Evolutionary conservation across 2,113 vertebrate genomes (phyloP).

Genomic region (Pristiophorus japonicus): DNA sequence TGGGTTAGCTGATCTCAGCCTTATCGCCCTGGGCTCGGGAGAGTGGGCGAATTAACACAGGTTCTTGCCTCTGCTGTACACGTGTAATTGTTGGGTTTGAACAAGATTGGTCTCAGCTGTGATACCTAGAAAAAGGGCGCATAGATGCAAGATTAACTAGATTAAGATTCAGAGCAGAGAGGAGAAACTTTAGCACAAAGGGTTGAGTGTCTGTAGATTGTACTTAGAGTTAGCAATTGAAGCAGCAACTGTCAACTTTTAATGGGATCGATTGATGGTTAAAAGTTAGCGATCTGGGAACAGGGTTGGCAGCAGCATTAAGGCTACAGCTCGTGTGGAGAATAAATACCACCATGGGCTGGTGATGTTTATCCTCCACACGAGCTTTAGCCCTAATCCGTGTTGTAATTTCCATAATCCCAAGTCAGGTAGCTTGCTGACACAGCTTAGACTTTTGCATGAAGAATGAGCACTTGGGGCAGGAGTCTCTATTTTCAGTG

Average conservation of each 20-base stretch:
- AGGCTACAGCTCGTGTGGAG: neutral
- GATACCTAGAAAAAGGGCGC: too few species aligned
- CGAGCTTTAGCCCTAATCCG: too few species aligned
- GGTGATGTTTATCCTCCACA: too few species aligned
- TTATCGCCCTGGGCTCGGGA: too few species aligned
- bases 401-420: neutral
- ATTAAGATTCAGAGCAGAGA: too few species aligned
- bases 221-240: neutral
- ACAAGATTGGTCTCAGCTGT: constrained; percentile 36
- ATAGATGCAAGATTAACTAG: too few species aligned
- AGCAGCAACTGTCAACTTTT: constrained; percentile 39
- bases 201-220: neutral
- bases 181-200: neutral
- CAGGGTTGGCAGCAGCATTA: too few species aligned
- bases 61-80: constrained; percentile 38
- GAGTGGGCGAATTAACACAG: too few species aligned
- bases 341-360: neutral
- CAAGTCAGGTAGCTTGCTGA: neutral
- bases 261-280: neutral
- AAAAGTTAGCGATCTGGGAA: neutral
- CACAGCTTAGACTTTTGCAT: neutral
- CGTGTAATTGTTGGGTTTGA: constrained; percentile 42
- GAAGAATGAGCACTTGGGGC: neutral
- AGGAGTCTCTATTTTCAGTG: neutral
- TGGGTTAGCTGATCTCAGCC: too few species aligned